Conservation (phyloP, 2,888 invertebrate genomes). For the Plebejus melissa region DNA sequence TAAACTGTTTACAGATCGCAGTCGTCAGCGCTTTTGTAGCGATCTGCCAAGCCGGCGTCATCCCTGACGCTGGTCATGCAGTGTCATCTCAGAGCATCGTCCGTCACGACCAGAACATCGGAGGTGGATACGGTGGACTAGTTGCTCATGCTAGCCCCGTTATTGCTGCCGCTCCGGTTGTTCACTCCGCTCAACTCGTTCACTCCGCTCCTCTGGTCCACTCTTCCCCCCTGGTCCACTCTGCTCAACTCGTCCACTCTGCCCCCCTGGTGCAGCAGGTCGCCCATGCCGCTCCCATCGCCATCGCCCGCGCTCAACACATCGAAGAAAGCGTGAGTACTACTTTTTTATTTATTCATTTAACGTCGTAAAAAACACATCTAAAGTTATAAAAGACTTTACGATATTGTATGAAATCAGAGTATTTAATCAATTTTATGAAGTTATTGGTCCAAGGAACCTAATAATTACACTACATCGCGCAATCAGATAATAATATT, state of each 20-base stretch:
- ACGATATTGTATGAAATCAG: too few relatives aligned
- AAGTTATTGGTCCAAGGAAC: conserved; percentile 26
- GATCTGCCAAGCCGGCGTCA: conserved; percentile 64
- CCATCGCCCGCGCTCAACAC: conserved; percentile 47
- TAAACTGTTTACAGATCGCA: conserved; percentile 54
- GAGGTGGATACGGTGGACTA: conserved; percentile 48
- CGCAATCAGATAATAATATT: conserved; percentile 31
- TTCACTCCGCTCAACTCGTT: conserved; percentile 37
- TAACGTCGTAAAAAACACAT: too few relatives aligned
- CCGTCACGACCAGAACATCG: conserved; percentile 59
- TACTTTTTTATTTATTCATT: not conserved
- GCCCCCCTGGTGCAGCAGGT: conserved; percentile 46
- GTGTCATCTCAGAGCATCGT: conserved; percentile 68
- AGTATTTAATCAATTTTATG: too few relatives aligned
- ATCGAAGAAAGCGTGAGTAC: conserved; percentile 42
- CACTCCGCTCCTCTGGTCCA: conserved; percentile 43
- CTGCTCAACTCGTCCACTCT: conserved; percentile 45
- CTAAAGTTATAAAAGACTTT: too few relatives aligned
- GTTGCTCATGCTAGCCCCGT: conserved; percentile 44
- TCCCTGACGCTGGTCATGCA: conserved; percentile 56
- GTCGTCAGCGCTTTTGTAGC: conserved; percentile 65
- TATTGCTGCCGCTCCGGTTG: conserved; percentile 44
- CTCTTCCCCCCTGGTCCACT: conserved; percentile 45
- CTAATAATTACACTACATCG: conserved; percentile 17
- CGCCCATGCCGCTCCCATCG: conserved; percentile 48